A percentile compares a stretch with the other conserved stretches of the same genome.
Evolutionary conservation across 2,888 invertebrate species (phyloP).

Genomic region (Cephus runcator): DNA sequence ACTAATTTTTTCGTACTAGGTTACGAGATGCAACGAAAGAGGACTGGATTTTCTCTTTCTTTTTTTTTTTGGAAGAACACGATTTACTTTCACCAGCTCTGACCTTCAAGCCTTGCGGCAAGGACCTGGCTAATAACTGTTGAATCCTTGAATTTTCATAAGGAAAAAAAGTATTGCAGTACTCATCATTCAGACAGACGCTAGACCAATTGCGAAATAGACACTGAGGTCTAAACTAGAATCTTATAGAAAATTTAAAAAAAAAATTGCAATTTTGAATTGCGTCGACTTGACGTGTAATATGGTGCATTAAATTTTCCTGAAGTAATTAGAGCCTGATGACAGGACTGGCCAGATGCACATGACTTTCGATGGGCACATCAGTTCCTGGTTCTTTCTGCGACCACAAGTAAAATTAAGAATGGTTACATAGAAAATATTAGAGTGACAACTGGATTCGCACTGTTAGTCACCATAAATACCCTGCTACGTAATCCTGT

Average conservation of each 20-base stretch:
- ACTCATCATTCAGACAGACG: not conserved
- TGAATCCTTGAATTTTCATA: not conserved
- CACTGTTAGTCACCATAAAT: not conserved
- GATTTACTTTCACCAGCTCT: constrained; percentile 32
- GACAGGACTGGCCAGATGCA: not conserved
- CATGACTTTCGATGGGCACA: not conserved
- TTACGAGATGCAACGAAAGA: not conserved
- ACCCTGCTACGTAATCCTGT: not conserved
- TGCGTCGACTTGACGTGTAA: too few species aligned
- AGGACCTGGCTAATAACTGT: constrained; percentile 14
- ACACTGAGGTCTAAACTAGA: not conserved
- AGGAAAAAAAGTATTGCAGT: not conserved
- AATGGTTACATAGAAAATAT: not conserved
- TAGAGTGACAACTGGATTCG: not conserved
- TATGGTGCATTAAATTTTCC: not conserved
- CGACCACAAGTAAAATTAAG: not conserved
- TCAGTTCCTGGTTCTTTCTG: not conserved
- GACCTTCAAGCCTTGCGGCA: constrained; percentile 28
- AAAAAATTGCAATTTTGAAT: too few species aligned
- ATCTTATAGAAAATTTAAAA: not conserved
- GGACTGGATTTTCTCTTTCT: not conserved
- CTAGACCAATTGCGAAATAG: not conserved
- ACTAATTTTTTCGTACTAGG: not conserved
- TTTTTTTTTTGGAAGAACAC: not conserved
- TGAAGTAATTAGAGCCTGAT: not conserved